These are phyloP conservation scores for Connochaetes taurinus DNA, from an alignment of 2,113 vertebrate species.

Conservation along the genomic window DNA sequence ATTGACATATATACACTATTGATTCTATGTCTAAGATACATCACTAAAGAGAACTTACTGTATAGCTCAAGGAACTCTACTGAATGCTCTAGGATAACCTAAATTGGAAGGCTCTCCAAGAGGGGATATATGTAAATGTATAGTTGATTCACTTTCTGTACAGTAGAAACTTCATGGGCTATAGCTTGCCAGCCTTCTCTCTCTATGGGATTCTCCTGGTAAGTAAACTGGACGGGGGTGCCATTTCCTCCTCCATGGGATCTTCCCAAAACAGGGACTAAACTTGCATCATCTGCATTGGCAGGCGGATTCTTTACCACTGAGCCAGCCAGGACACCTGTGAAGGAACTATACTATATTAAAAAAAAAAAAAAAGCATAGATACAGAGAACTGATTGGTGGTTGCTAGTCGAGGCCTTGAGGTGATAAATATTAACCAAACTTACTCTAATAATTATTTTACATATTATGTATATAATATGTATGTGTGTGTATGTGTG, in stretches of 20 bases:
- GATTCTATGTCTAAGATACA: not conserved
- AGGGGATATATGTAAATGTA: not conserved
- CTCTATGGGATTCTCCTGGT: no score
- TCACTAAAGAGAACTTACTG: not conserved
- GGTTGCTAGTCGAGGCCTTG: not conserved
- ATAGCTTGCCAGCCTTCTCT: no score
- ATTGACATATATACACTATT: not conserved
- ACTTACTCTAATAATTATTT: not conserved
- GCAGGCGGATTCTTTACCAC: no score
- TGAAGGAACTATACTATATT: not conserved
- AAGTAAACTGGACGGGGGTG: no score
- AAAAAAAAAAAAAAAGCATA: not conserved
- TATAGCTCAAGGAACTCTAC: not conserved
- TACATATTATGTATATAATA: not conserved
- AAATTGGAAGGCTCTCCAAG: not conserved
- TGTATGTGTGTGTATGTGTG: no score
- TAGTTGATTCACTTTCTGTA: not conserved
- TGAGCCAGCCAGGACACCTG: no score
- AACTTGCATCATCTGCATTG: no score
- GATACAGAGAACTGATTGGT: not conserved
- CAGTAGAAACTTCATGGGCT: not conserved
- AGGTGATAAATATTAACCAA: not conserved
- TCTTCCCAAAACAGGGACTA: no score
- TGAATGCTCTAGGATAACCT: not conserved
- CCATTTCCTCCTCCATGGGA: no score